Conservation (phyloP, 1,140 invertebrate genomes). For the Anagrus nilaparvatae region DNA sequence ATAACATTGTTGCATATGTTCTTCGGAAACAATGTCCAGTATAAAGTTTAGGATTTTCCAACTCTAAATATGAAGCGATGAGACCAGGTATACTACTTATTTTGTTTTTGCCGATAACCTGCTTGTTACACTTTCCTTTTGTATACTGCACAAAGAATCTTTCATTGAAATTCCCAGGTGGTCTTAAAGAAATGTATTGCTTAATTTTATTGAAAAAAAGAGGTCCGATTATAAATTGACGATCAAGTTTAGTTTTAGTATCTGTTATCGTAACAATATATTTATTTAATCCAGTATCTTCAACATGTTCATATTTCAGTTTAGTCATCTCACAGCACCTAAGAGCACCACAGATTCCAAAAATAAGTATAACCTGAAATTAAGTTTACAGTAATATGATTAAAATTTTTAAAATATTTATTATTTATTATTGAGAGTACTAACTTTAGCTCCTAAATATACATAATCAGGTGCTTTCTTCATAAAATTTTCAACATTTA, state of each 20-base stretch:
- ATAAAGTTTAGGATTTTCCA: constrained; percentile 3
- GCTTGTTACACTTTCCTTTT: neutral
- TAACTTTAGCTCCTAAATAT: constrained; percentile 5
- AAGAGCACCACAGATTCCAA: neutral
- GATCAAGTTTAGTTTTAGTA: neutral
- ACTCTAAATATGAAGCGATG: constrained; percentile 7
- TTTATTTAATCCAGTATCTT: constrained; percentile 6
- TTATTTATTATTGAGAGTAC: neutral
- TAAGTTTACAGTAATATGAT: neutral
- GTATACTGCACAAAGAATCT: constrained; percentile 1
- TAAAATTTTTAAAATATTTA: neutral
- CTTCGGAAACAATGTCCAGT: constrained; percentile 8
- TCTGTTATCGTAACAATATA: neutral
- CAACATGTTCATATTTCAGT: neutral
- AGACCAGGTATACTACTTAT: neutral
- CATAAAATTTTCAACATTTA: neutral
- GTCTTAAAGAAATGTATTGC: neutral
- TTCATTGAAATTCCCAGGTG: neutral
- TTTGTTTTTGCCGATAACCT: neutral
- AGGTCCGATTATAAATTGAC: neutral
- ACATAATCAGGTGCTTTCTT: constrained; percentile 1
- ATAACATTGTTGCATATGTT: constrained; percentile 13
- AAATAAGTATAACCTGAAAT: constrained; percentile 4
- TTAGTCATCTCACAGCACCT: constrained; percentile 2
- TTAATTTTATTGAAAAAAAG: constrained; percentile 3